Evolutionary conservation across 1,140 invertebrate genomes (phyloP), one percentile per base, ranked within the genome.

Genomic region (Chironomus striatipennis): DNA sequence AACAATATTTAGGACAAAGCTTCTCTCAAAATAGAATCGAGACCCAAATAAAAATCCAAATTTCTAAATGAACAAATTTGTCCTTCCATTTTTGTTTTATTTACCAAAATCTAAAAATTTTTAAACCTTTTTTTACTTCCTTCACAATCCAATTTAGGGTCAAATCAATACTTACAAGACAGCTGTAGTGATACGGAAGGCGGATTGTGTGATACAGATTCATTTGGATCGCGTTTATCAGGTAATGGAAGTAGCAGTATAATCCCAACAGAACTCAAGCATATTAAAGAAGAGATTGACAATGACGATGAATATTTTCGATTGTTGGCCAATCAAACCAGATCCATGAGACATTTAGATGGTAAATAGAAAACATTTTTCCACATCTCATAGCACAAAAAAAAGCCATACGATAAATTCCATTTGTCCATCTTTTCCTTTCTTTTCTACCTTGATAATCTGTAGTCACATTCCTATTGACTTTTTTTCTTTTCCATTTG

Each of bases 131-230:
- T 34, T 34, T 34, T 34, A 34, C 24, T 34, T 34, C 24, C 5
- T 34, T 5, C 24, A 2, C 5, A 2, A 34, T 34, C n/a, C 34
- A n/a, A 6, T 18, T 18, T 43, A 73, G 43, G 34, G 15, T 42
- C 73, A 43, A 43, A 73, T 74, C 73, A 75, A 6, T 43, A 18
- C 42, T 75, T 84, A 73, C 83, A 84, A 74, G 84, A 86, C 77
- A 85, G 84, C 78, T 84, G 84, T 77, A 85, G 84, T 74, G 84
- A 85, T 77, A 83, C 80, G 7, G 84, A 86, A 76, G 80, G 80
- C 8, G 79, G 79, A 18, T 75, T 77, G 5, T 77, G 78, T 24
- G 79, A 76, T 18, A 70, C 65, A 20, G 65, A 70, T 18, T 70
- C 65, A 21, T 70, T 70, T 21, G 65, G 65, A 9, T 70, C 65